phyloP scores from a whole-genome alignment of 92 coral and sea anemone genomes.

The Actinostola sp. region DNA sequence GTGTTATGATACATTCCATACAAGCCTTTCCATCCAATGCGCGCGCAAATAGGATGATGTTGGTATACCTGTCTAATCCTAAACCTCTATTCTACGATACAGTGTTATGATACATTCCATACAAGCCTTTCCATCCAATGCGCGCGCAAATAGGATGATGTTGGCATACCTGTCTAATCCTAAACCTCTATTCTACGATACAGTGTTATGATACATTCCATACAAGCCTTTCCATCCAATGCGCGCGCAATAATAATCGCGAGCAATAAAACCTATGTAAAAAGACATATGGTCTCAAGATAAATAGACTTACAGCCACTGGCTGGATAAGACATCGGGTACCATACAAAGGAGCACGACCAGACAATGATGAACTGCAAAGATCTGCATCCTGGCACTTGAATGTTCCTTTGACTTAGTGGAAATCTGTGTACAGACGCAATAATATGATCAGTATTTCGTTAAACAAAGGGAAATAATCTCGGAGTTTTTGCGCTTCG shows the following conservation, averaged over 20 bases:
- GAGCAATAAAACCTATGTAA: not conserved
- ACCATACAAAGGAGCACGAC: slow-evolving; percentile 21
- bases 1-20: too few species aligned
- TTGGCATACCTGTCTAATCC: too few species aligned
- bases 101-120: too few species aligned
- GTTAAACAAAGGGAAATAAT: slow-evolving; percentile 10
- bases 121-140: too few species aligned
- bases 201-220: too few species aligned
- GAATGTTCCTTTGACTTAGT: not conserved
- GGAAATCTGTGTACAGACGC: slow-evolving; percentile 5
- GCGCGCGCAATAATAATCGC: not conserved
- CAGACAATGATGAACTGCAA: not conserved
- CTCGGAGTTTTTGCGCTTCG: not conserved
- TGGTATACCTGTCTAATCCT: too few species aligned
- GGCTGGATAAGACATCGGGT: slow-evolving; percentile 48
- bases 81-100: too few species aligned
- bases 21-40: too few species aligned
- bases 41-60: too few species aligned
- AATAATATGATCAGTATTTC: not conserved
- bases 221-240: not conserved
- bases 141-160: too few species aligned
- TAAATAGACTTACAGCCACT: slow-evolving; percentile 62
- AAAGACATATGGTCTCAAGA: not conserved
- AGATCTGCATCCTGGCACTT: not conserved
- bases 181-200: too few species aligned